Base-by-base conservation (phyloP, 2,888 invertebrate species). In the Pollenia angustigena region DNA sequence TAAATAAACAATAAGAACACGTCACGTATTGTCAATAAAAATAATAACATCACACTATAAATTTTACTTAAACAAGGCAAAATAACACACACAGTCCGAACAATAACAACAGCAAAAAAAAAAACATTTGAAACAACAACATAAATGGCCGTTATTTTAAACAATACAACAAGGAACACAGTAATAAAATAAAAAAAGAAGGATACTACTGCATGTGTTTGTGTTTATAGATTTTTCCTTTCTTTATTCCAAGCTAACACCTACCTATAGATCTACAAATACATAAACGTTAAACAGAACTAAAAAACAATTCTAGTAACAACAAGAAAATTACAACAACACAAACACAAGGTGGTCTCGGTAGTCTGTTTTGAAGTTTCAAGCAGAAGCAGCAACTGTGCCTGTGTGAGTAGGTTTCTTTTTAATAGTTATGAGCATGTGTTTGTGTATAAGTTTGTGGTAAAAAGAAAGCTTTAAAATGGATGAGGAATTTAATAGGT, bases 11-110 rank as follows among this genome's bases (percentile, higher is more conserved):
- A 88, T 89, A 89, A 88, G 89, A 90, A 90, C 90, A 91, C 90
- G 91, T 92, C 91, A 92, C 92, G 92, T 92, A 91, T 89, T 90
- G 90, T 90, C 92, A 91, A 92, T 92, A 92, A 92, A 92, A 91
- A 92, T 91, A 92, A 92, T 90, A 92, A 91, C 89, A 91, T 90
- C 91, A 89, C 91, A 92, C 91, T 90, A 91, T 90, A 91, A 90
- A 92, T 91, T 92, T 86, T 83, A 83, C 82, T 87, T 88, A 89
- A 90, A 89, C 89, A 89, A 83, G 76, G 79, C 23, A 62, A 74
- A 71, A 74, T n/a, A 23, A 44, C 52, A 64, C 18, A 23, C 14
- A 72, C 50, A 69, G 58, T 23, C 32, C 0, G 48, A 60, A 32
- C 79, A 62, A 18, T 42, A 14, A 14, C 9, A 72, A 72, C 42